Evolutionary conservation across 2,113 vertebrate species (phyloP), one percentile per base, ranked within the genome.

Genomic region (Nerophis ophidion): DNA sequence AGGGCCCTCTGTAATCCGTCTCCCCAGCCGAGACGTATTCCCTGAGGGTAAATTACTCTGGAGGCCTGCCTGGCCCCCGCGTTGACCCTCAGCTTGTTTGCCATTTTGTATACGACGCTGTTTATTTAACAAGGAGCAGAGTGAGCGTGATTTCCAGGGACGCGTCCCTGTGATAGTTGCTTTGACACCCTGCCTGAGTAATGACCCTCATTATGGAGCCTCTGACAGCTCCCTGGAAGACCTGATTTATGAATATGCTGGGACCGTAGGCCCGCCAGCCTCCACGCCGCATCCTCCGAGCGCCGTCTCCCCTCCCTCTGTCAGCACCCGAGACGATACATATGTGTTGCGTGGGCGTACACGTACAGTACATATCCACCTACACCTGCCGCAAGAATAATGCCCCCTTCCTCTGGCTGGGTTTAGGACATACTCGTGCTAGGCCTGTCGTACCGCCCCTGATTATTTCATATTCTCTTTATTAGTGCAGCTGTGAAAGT

Each of bases 61-160:
- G 97, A 95, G 95, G 93, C 94, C 93, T 87, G 90, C 84, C 90
- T 93, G 94, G 91, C 94, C 94, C 40, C 91, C 74, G 87, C 90
- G 84, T 96, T 98, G 97, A 99, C 96, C 97, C 91, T 90, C 91
- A 91, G 92, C 96, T 97, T 97, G 97, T 99, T 98, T 97, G 95
- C 95, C 95, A 97, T 96, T 98, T 98, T 98, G 96, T 98, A 93
- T 97, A 96, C 93, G 91, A 92, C 91, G 92, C 93, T 98, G 97
- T 97, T 99, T 99, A 98, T 98, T 98, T 99, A 99, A 99, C 96
- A 94, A 96, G 97, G 96, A 95, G 93, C 92, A 93, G 94, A 94
- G 93, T 97, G 93, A 96, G 93, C 93, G 93, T 93, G 93, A 93
- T 95, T 95, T 94, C 90, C 83, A 81, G 91, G 94, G 95, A 95